phyloP scores from a whole-genome alignment of 2,888 invertebrate species.

The Pinctada fucata region DNA sequence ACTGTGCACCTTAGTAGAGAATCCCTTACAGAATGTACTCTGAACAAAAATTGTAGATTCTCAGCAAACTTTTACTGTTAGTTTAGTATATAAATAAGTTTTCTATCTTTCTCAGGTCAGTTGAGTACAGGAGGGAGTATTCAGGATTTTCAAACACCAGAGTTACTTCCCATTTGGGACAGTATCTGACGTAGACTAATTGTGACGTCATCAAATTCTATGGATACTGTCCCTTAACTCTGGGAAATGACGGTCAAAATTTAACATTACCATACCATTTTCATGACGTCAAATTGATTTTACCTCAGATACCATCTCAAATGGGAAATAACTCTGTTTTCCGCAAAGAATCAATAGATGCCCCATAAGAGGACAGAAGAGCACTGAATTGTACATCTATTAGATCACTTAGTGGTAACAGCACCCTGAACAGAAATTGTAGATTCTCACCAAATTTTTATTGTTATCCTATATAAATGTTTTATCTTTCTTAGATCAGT shows the following conservation, averaged over 20 bases:
- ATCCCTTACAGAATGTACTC: conserved; percentile 29
- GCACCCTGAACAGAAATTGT: conserved; percentile 43
- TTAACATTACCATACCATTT: too few relatives aligned
- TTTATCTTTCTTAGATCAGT: too few relatives aligned
- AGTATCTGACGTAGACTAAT: too few relatives aligned
- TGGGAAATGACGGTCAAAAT: too few relatives aligned
- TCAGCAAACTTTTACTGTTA: conserved; percentile 52
- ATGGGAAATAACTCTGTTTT: too few relatives aligned
- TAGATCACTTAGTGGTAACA: conserved; percentile 17
- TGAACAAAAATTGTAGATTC: conserved; percentile 46
- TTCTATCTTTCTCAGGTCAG: too few relatives aligned
- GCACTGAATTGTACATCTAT: background rate
- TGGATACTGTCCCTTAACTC: too few relatives aligned
- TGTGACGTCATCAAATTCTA: too few relatives aligned
- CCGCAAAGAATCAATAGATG: background rate
- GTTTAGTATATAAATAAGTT: conserved; percentile 63
- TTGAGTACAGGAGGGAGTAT: conserved; percentile 50
- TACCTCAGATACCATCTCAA: too few relatives aligned
- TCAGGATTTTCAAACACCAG: background rate
- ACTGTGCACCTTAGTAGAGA: conserved; percentile 1
- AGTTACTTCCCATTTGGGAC: too few relatives aligned
- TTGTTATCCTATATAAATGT: too few relatives aligned
- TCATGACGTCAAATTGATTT: too few relatives aligned
- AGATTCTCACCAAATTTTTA: conserved; percentile 39
- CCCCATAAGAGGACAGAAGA: background rate